Base-by-base conservation (phyloP, 2,113 vertebrate genomes). In the Thomomys bottae region DNA sequence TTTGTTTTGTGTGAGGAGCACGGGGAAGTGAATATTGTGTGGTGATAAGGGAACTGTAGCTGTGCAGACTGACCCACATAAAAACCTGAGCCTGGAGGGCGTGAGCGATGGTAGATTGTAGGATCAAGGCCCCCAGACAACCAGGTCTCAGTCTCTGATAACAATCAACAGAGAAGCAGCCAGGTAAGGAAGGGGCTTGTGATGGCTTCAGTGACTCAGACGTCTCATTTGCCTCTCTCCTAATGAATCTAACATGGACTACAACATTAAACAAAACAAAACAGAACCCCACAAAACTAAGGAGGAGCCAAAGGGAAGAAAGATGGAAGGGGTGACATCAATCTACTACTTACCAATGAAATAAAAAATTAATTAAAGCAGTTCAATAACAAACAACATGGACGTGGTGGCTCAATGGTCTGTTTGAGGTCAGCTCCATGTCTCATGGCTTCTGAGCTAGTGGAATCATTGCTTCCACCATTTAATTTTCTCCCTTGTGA, bases 191-290 rank as follows among this genome's bases (percentile, higher is more conserved):
- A 64, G n/a, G n/a, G n/a, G n/a, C 90, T 36, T 72, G 89, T 93
- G 87, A 72, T 59, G 82, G n/a, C 32, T 40, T 73, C 40, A 68
- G 61, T 82, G 80, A 88, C 36, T 79, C 61, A 86, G 79, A 54
- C 6, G 66, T n/a, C 76, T 90, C 9, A 26, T 67, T 81, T 76
- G 9, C 18, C 54, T 59, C 23, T 28, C 73, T 2, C 18, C 21
- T 66, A 30, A 80, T 8, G 30, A 57, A 26, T 64, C 24, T 9
- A 49, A 0, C 1, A 59, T 34, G n/a, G 61, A 26, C n/a, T 36
- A 30, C 57, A 61, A 26, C 20, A 8, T 61, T 61, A 24, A 61
- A n/a, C n/a, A 21, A 61, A 61, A 61, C 14, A 59, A 59, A 15
- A 6, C 45, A n/a, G n/a, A n/a, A 54, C 12, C 49, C 49, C 49